Evolutionary conservation across 2,113 vertebrate species (phyloP), one percentile per base, ranked within the genome.

Genomic region (Gnathochromis pfefferi): DNA sequence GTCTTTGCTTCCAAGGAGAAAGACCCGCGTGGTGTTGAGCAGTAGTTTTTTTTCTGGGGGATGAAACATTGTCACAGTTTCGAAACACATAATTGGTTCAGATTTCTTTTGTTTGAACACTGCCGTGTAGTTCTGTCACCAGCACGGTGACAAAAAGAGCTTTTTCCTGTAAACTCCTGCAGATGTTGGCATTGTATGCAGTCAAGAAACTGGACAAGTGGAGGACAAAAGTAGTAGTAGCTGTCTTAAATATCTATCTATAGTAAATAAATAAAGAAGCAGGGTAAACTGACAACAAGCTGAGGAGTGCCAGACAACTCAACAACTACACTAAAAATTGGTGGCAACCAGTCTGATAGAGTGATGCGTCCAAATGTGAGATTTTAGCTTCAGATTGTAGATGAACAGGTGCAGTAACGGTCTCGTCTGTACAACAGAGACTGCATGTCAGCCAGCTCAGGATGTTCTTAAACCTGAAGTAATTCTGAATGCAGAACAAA

Each of bases 331-430:
- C 57, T 31, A 60, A 60, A 60, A 60, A 60, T 60, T 4, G 3
- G 57, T 58, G 57, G 57, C 0, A 58, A 60, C 28, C 16, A 60
- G 57, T 33, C 57, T 60, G 0, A 60, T 19, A 33, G 28, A 11
- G 57, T 0, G 57, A 33, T 1, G 0, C 0, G 2, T 63, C 58
- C 31, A 63, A 63, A 0, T 35, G 58, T 63, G 58, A 63, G 31
- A 35, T 35, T 33, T 19, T 35, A 3, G 58, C 58, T 63, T 63
- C 31, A 63, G 16, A 19, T 63, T 63, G 58, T 63, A 63, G 58
- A 63, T 63, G 28, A 63, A 33, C 4, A 0, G 57, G 16, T 33
- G 58, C 28, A 19, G 28, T 19, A 63, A 60, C 14, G 0, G 16
- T 19, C 57, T 33, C 16, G 16, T 60, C 16, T 60, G 16, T 60